Percentiles rank a stretch among this genome's conserved stretches.
phyloP scores from a whole-genome alignment of 2,113 vertebrate species.

The Holacanthus passer region DNA sequence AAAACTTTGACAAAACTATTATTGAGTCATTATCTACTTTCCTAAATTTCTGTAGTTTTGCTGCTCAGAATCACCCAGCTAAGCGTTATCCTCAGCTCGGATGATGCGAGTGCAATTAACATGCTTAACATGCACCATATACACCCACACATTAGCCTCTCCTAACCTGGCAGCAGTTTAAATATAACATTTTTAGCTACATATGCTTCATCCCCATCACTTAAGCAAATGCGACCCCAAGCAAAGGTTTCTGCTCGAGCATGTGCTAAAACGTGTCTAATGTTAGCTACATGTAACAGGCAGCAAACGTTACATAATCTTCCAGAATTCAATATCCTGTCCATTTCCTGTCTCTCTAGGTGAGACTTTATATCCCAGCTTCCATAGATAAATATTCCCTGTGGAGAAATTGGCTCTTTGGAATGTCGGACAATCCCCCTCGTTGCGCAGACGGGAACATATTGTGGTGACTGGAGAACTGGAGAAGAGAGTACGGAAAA shows the following conservation, averaged over 20 bases:
- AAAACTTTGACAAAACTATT: constrained; percentile 8
- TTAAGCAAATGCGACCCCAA: constrained; percentile 32
- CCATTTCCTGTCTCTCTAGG: constrained; percentile 69
- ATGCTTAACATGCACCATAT: constrained; percentile 4
- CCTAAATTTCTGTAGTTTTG: background rate
- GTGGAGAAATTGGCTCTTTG: constrained; percentile 47
- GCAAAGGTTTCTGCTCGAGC: background rate
- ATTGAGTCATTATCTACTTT: background rate
- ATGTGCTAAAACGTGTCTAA: constrained; percentile 31
- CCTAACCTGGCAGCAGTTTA: background rate
- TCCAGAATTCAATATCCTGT: constrained; percentile 76
- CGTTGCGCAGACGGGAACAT: constrained; percentile 14
- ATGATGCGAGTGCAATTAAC: background rate
- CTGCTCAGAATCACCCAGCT: background rate
- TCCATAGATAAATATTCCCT: constrained; percentile 69
- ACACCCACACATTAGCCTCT: background rate
- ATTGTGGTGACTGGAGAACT: constrained; percentile 42
- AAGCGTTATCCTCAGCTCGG: background rate
- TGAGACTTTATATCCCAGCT: constrained; percentile 70
- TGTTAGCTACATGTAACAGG: constrained; percentile 54
- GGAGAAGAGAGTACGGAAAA: constrained; percentile 35
- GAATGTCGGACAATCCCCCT: constrained; percentile 57
- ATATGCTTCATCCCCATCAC: constrained; percentile 26
- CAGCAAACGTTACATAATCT: constrained; percentile 53
- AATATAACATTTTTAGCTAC: constrained; percentile 41